Evolutionary conservation across 30 jellyfish, hydroid and myxozoan species (phyloP), one percentile per base, ranked within the genome.

Genomic region (Catostylus mosaicus): DNA sequence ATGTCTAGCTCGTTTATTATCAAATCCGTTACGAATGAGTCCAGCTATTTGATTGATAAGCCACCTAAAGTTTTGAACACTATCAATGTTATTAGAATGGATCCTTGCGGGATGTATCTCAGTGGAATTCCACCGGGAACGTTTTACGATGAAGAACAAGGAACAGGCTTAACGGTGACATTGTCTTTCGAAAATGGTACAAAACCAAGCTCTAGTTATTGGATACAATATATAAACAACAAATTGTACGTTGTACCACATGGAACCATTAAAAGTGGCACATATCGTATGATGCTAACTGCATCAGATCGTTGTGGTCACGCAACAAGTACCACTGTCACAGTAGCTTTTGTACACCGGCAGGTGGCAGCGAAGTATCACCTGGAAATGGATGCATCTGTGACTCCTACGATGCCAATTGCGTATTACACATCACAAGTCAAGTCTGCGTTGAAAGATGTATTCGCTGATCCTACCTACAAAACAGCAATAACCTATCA

Each of bases 261-360:
- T 12, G 77, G 83, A 20, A 35, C 48, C 45, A 66, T 75, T 40
- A 50, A 30, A 35, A 65, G 75, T 31, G 97, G 93, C 19, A 48
- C 66, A n/a, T 76, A 87, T 52, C 57, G 56, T 54, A 78, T 66
- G 90, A 30, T 1, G 20, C 24, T 92, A 30, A 30, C 87, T 51
- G 98, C 90, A 0, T 48, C 50, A 8, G 98, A 92, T 52, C 35
- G 56, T 2, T 92, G 98, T 76, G 88, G 76, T 19, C 96, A 79
- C 31, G 30, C 85, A 1, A 95, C 96, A 0, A 51, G 54, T 18
- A 79, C 96, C 3, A 19, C 77, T 0, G 26, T 92, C 36, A 37
- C 71, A 35, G 77, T 77, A 10, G 38, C 26, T 19, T 85, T 78
- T n/a, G 37, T 78, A 16, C 51, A 78, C 32, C 73, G 57, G 0